These are phyloP conservation scores for Xiphydria camelus DNA, from an alignment of 2,888 invertebrate genomes.

Conservation along the genomic window DNA sequence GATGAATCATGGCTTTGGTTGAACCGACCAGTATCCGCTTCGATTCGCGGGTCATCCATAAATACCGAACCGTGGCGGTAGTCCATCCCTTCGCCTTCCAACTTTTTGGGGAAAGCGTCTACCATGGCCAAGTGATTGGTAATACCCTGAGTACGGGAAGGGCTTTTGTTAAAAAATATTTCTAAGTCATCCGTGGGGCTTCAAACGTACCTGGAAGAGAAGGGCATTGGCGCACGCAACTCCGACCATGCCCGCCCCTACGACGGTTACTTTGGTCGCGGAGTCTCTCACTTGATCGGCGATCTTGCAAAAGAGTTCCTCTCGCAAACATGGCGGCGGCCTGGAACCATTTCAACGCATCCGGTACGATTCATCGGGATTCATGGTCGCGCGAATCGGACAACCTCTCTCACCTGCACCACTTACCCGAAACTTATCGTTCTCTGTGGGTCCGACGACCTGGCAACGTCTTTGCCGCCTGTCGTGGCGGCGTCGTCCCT, in stretches of 20 bases:
- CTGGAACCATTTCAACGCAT: too few relatives aligned
- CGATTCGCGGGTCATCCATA: constrained; percentile 61
- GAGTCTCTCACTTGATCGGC: constrained; percentile 48
- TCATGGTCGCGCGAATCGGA: too few relatives aligned
- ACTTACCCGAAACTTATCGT: constrained; percentile 40
- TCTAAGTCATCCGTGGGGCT: neutral
- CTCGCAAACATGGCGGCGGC: constrained; percentile 36
- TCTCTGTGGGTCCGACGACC: constrained; percentile 30
- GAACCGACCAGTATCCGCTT: constrained; percentile 62
- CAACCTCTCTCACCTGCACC: neutral
- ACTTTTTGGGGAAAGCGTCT: constrained; percentile 64
- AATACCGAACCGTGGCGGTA: constrained; percentile 64
- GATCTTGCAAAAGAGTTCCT: constrained; percentile 47
- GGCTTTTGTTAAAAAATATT: constrained; percentile 1
- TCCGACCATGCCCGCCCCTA: constrained; percentile 69
- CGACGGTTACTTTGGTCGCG: constrained; percentile 63
- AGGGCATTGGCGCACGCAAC: constrained; percentile 65
- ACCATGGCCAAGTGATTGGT: constrained; percentile 65
- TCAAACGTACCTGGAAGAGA: constrained; percentile 62
- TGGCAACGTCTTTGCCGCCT: constrained; percentile 22
- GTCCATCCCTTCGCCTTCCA: constrained; percentile 69
- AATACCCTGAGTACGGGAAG: constrained; percentile 55
- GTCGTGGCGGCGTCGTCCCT: constrained; percentile 9
- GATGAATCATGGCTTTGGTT: too few relatives aligned
- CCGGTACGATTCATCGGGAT: too few relatives aligned